Conservation (phyloP, 1,140 invertebrate species). For the Berghia stephanieae region DNA sequence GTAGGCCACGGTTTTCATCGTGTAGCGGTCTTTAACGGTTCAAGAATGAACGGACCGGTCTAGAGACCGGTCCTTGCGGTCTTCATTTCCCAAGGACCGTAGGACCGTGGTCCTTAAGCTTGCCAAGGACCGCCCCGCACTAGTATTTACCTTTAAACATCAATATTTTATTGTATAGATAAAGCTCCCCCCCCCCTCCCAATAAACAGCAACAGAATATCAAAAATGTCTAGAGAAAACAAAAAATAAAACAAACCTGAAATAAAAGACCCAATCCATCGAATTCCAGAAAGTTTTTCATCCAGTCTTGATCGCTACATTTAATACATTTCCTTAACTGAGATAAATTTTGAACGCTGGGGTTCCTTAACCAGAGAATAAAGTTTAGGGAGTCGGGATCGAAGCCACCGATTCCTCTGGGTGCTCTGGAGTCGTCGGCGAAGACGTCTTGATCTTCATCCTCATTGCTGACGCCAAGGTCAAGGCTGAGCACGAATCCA, state of each 20-base stretch:
- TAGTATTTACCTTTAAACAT: too few species aligned
- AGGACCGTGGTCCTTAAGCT: too few species aligned
- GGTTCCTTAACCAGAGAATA: conserved; percentile 56
- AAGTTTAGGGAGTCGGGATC: conserved; percentile 53
- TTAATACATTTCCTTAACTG: conserved; percentile 57
- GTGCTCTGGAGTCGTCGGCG: conserved; percentile 30
- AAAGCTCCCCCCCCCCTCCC: too few species aligned
- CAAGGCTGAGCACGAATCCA: conserved; percentile 55
- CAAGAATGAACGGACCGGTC: too few species aligned
- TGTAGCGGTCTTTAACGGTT: too few species aligned
- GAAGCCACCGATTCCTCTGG: conserved; percentile 23
- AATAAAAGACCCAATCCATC: conserved; percentile 68
- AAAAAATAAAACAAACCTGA: conserved; percentile 29
- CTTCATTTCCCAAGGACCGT: too few species aligned
- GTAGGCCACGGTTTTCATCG: too few species aligned
- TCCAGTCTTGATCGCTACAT: conserved; percentile 66
- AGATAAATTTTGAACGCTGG: conserved; percentile 54
- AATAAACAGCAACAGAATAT: too few species aligned
- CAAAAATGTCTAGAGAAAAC: too few species aligned
- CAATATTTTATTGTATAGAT: too few species aligned
- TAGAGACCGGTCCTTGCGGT: too few species aligned
- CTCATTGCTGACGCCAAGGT: conserved; percentile 40
- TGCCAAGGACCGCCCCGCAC: too few species aligned
- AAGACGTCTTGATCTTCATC: conserved; percentile 38
- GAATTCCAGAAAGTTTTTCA: conserved; percentile 69